Conservation (phyloP, 2,113 vertebrate genomes). For the Prionailurus bengalensis region DNA sequence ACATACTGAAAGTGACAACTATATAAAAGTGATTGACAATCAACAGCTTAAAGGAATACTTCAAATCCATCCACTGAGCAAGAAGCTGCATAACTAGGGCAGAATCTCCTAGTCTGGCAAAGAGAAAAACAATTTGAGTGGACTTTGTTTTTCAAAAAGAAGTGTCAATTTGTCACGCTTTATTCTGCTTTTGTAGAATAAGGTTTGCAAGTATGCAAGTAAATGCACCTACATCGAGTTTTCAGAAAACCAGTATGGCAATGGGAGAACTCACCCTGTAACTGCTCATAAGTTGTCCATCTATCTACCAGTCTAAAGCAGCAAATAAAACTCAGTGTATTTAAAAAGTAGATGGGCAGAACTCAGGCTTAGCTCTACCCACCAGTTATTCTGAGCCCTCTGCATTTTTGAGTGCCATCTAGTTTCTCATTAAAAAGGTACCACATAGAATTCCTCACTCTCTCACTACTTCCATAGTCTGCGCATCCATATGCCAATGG, state of each 20-base stretch:
- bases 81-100: slow-evolving; percentile 2
- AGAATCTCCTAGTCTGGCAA: background rate
- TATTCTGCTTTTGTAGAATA: background rate
- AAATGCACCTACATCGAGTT: fast-evolving
- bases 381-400: background rate
- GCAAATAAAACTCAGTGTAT: background rate
- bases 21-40: slow-evolving; percentile 70
- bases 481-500: background rate
- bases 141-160: slow-evolving; percentile 20
- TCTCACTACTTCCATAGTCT: background rate
- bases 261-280: fast-evolving
- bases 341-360: background rate
- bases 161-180: background rate
- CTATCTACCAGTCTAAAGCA: background rate
- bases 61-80: slow-evolving; percentile 5
- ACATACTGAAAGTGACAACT: slow-evolving; percentile 72
- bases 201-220: background rate
- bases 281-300: too few species aligned
- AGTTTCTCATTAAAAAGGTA: background rate
- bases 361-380: background rate
- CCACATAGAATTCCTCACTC: background rate
- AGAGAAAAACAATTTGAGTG: slow-evolving; percentile 32
- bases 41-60: slow-evolving; percentile 58
- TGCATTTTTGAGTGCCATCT: background rate
- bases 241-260: background rate